Evolutionary conservation across 2,888 invertebrate species (phyloP).

Genomic region (Atrina japonica): DNA sequence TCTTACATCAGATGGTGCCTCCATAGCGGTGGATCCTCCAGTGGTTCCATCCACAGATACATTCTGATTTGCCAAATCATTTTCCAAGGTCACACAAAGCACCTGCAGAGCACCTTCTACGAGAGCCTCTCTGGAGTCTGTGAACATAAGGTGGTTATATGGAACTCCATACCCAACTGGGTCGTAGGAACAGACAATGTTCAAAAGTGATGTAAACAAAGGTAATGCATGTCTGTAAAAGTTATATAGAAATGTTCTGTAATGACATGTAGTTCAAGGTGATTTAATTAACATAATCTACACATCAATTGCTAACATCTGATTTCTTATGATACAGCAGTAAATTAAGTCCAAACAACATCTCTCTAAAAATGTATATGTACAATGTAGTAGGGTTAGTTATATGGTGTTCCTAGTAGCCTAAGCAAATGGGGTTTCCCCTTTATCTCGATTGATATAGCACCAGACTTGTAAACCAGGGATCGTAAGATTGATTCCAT

Average conservation of each 20-base stretch:
- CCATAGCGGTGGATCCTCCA: conserved; percentile 75
- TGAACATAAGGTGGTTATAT: conserved; percentile 98
- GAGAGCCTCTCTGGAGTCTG: conserved; percentile 94
- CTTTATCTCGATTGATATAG: too few relatives aligned
- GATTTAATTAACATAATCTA: too few relatives aligned
- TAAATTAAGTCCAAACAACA: too few relatives aligned
- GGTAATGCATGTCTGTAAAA: conserved; percentile 93
- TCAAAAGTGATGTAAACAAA: conserved; percentile 97
- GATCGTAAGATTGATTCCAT: too few relatives aligned
- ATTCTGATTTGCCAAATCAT: conserved; percentile 84
- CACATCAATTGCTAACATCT: too few relatives aligned
- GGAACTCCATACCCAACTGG: conserved; percentile 98
- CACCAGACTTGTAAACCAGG: too few relatives aligned
- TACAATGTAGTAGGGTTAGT: too few relatives aligned
- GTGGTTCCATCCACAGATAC: conserved; percentile 76
- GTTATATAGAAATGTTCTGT: background rate
- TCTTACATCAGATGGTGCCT: conserved; percentile 67
- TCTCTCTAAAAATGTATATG: too few relatives aligned
- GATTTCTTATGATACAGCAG: too few relatives aligned
- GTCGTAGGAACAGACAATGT: conserved; percentile 98
- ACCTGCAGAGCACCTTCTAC: conserved; percentile 86
- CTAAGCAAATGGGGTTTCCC: too few relatives aligned
- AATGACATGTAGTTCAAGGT: background rate
- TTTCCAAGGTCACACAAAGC: conserved; percentile 96
- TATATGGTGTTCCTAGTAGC: too few relatives aligned